phyloP scores from a whole-genome alignment of 2,797 vertebrate genomes.

The Peromyscus eremicus region DNA sequence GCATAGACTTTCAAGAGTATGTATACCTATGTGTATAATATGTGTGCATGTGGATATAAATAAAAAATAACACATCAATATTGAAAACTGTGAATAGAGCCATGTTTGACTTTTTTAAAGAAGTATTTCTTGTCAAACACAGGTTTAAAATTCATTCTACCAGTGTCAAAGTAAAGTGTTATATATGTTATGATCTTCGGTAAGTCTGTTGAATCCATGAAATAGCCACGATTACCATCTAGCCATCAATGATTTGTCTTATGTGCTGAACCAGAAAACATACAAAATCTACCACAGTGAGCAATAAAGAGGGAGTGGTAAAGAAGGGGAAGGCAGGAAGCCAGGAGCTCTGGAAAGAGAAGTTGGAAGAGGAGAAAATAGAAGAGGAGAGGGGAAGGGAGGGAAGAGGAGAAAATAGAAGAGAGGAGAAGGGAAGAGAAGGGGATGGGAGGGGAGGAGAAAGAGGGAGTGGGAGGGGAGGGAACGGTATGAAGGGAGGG shows the following conservation, averaged over 20 bases:
- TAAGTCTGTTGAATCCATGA: neutral
- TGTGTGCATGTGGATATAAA: neutral
- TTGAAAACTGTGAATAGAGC: neutral
- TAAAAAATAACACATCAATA: neutral
- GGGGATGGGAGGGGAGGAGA: neutral
- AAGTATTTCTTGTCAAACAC: neutral
- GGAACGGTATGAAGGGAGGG: neutral
- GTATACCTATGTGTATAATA: neutral
- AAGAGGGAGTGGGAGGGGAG: neutral
- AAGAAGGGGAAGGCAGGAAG: too few species aligned
- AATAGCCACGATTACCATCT: neutral
- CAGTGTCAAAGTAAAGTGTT: neutral
- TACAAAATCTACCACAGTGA: neutral
- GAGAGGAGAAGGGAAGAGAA: neutral
- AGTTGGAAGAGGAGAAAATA: neutral
- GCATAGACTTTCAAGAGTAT: neutral
- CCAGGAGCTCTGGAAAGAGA: too few species aligned
- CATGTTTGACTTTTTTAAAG: slow-evolving; percentile 11
- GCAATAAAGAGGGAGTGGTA: too few species aligned
- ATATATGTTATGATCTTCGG: neutral
- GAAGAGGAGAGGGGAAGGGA: neutral
- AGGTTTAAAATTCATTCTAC: neutral
- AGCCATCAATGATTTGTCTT: neutral
- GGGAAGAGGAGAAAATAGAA: too few species aligned
- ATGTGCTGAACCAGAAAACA: neutral